Evolutionary conservation across 2,797 vertebrate species (phyloP), one percentile per base, ranked within the genome.

Genomic region (Spheniscus humboldti): DNA sequence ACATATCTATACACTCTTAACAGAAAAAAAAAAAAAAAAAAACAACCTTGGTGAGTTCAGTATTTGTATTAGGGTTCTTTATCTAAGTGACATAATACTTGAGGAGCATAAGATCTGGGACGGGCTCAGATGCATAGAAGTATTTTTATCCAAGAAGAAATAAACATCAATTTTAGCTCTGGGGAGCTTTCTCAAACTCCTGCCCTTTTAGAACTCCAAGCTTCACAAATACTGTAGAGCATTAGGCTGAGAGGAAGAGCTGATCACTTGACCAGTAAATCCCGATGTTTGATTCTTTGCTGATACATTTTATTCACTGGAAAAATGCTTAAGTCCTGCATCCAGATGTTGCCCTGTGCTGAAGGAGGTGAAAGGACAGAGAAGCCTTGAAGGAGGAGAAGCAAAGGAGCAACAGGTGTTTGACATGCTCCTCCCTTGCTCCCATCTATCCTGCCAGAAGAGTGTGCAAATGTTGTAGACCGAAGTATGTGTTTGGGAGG

Each of bases 251-350:
- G 41, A 77, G 53, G 81, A 96, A 86, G 93, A 92, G 67, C 68
- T 77, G 77, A 74, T 94, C 83, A 68, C 81, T 95, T 96, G 92
- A 82, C 43, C 27, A 52, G 78, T 95, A 96, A 96, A 96, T 96
- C 88, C 86, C 3, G 7, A 18, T 80, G 73, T 80, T 91, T 97
- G 86, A 63, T 80, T 96, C 75, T 80, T 93, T 86, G 41, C 69
- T 95, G 89, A 88, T 91, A 85, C 53, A 68, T 82, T 92, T 88
- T 86, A 20, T 82, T 90, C 13, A 4, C 63, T 85, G 67, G 13
- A 69, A 94, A 74, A 93, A 87, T 50, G 24, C 47, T 50, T 89
- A 88, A 96, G 67, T 95, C 55, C 67, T 93, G 37, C 59, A 57
- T 82, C 95, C 92, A 91, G 89, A 85, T 96, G 96, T 96, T 91